Percentiles rank a stretch among this genome's conserved stretches.
Evolutionary conservation across 1,140 invertebrate genomes (phyloP).

Genomic region (Odontomachus brunneus): DNA sequence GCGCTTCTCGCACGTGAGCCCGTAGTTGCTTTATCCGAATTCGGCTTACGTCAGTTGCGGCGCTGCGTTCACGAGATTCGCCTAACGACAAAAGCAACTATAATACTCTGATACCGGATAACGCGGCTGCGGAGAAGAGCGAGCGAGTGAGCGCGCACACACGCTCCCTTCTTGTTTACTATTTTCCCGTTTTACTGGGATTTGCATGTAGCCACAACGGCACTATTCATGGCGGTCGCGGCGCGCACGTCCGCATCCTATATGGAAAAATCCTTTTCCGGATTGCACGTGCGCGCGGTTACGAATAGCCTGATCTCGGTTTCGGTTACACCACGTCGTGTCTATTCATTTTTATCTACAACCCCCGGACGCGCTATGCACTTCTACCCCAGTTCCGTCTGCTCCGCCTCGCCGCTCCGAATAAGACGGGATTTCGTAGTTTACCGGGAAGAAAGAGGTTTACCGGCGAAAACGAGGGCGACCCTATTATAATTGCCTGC

Average conservation of each 20-base stretch:
- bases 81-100: slow-evolving; percentile 53
- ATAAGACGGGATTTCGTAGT: background rate
- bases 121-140: background rate
- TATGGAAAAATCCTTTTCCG: slow-evolving; percentile 57
- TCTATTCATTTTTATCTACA: slow-evolving; percentile 60
- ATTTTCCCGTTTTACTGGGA: slow-evolving; percentile 57
- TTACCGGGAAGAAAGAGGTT: background rate
- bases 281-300: slow-evolving; percentile 55
- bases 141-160: background rate
- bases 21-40: slow-evolving; percentile 38
- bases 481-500: too few relatives aligned
- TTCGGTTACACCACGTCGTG: slow-evolving; percentile 49
- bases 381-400: slow-evolving; percentile 25
- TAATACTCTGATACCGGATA: slow-evolving; percentile 51
- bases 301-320: slow-evolving; percentile 56
- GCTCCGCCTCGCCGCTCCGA: background rate
- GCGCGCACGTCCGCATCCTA: slow-evolving; percentile 38
- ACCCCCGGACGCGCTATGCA: slow-evolving; percentile 24
- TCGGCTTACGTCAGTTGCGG: slow-evolving; percentile 30
- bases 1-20: slow-evolving; percentile 1
- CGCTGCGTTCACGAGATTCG: slow-evolving; percentile 23
- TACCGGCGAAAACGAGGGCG: too few relatives aligned
- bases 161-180: slow-evolving; percentile 30
- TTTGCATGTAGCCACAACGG: slow-evolving; percentile 54
- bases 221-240: slow-evolving; percentile 37